Conservation (phyloP, 2,113 vertebrate genomes). For the Brachyhypopomus occidentalis region DNA sequence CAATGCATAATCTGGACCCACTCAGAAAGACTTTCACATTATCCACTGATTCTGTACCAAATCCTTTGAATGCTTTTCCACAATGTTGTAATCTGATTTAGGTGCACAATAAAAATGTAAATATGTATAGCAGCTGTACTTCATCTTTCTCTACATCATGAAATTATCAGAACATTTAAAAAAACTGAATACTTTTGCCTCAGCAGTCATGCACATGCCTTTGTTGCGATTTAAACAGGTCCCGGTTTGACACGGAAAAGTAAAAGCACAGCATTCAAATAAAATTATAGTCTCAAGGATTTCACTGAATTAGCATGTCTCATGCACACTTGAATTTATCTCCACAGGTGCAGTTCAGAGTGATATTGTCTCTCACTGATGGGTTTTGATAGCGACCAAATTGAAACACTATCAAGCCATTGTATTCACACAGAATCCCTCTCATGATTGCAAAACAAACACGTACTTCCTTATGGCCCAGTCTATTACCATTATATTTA, state of each 20-base stretch:
- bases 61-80: background rate
- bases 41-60: slow-evolving; percentile 13
- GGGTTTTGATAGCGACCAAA: slow-evolving; percentile 17
- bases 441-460: slow-evolving; percentile 1
- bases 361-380: slow-evolving; percentile 8
- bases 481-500: background rate
- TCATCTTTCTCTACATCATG: background rate
- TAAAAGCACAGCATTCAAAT: background rate
- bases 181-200: background rate
- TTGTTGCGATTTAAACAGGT: background rate
- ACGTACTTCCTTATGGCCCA: background rate
- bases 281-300: slow-evolving; percentile 33
- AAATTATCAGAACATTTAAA: slow-evolving; percentile 8
- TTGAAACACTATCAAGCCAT: slow-evolving; percentile 10
- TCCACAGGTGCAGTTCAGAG: slow-evolving; percentile 5
- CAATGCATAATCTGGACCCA: background rate
- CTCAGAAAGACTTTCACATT: slow-evolving; percentile 3
- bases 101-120: background rate
- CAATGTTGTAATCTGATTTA: background rate
- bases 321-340: slow-evolving; percentile 21
- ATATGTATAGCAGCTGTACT: background rate
- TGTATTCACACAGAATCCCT: background rate
- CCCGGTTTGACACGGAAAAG: background rate
- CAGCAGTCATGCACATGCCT: background rate
- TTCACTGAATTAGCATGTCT: slow-evolving; percentile 21